Percentiles rank a stretch among this genome's conserved stretches.
Evolutionary conservation across 2,888 invertebrate species (phyloP).

Genomic region (Dolichopus griseipennis): DNA sequence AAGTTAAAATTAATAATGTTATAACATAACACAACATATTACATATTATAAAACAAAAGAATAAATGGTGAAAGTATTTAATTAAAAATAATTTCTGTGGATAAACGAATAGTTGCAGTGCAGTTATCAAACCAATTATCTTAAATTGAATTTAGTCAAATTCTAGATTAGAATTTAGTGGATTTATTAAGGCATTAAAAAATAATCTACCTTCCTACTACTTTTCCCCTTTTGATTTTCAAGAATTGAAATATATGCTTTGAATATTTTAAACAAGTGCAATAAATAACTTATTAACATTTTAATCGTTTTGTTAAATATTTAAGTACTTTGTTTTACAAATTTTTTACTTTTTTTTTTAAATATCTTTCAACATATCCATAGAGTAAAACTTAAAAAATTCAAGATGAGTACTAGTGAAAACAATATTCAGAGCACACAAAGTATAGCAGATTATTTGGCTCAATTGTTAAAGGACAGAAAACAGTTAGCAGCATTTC

Average conservation of each 20-base stretch:
- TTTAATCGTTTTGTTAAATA: not conserved
- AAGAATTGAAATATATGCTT: not conserved
- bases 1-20: not conserved
- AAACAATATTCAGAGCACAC: constrained; percentile 56
- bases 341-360: not conserved
- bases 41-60: not conserved
- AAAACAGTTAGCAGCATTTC: constrained; percentile 98
- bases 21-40: too few species aligned
- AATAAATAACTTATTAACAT: not conserved
- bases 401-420: constrained; percentile 43
- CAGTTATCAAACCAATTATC: too few species aligned
- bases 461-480: constrained; percentile 99
- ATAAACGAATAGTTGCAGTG: not conserved
- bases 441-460: constrained; percentile 98
- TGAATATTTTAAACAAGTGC: not conserved
- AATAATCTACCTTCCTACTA: too few species aligned
- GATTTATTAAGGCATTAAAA: too few species aligned
- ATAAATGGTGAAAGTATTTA: not conserved
- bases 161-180: not conserved
- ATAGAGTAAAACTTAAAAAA: constrained; percentile 11
- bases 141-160: too few species aligned
- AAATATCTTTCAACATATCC: not conserved
- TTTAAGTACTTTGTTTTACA: not conserved
- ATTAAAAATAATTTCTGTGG: not conserved
- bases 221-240: not conserved